phyloP scores from a whole-genome alignment of 2,888 invertebrate genomes.

The Chymomyza amoena region DNA sequence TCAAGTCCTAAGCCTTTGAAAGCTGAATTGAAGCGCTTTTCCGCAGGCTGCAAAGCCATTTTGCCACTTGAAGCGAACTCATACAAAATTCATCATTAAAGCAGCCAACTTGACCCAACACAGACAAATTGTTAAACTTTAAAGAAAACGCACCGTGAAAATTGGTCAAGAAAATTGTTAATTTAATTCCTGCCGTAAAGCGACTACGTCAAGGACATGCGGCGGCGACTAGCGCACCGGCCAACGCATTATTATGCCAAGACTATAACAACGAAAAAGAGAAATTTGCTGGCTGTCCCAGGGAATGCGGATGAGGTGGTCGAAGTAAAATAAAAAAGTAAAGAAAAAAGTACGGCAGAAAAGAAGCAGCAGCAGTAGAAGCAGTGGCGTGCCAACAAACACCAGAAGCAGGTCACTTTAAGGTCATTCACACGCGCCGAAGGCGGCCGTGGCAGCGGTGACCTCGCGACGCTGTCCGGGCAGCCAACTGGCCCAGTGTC shows the following conservation, averaged over 20 bases:
- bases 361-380: slow-evolving; percentile 1
- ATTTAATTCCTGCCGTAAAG: slow-evolving; percentile 44
- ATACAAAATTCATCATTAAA: slow-evolving; percentile 35
- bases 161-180: slow-evolving; percentile 47
- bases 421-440: slow-evolving; percentile 66
- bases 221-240: not conserved
- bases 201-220: slow-evolving; percentile 50
- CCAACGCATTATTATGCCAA: slow-evolving; percentile 4
- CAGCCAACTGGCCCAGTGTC: slow-evolving; percentile 11
- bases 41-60: not conserved
- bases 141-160: slow-evolving; percentile 9
- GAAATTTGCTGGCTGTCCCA: not conserved
- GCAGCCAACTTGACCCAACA: slow-evolving; percentile 15
- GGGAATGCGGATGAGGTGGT: slow-evolving; percentile 1
- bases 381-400: slow-evolving; percentile 10
- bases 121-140: not conserved
- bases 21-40: slow-evolving; percentile 11
- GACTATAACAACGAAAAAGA: not conserved
- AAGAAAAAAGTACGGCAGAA: slow-evolving; percentile 1
- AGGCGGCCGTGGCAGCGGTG: slow-evolving; percentile 41
- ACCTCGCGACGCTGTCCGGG: slow-evolving; percentile 50
- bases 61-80: slow-evolving; percentile 17
- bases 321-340: slow-evolving; percentile 11
- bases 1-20: slow-evolving; percentile 39
- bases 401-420: slow-evolving; percentile 63